Conservation (phyloP, 2,113 vertebrate genomes). For the Tinamus guttatus region DNA sequence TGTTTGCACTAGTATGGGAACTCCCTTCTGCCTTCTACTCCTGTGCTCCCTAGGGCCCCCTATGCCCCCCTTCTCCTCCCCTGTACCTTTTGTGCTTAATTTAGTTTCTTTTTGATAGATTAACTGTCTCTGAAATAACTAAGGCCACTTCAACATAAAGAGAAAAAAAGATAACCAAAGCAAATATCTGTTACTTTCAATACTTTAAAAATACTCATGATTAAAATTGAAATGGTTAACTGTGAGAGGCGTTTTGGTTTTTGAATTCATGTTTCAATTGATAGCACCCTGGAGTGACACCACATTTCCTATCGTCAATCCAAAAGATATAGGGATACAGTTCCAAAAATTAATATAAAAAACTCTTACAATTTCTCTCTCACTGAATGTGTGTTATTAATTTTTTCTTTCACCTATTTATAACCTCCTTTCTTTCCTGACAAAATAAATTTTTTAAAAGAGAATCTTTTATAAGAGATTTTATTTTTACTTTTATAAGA, state of each 20-base stretch:
- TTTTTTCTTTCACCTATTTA: background rate
- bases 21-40: background rate
- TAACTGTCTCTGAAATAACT: background rate
- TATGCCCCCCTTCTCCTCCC: no score
- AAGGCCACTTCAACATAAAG: background rate
- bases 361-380: background rate
- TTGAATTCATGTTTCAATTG: background rate
- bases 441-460: background rate
- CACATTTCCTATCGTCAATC: background rate
- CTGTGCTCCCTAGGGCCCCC: rapidly evolving
- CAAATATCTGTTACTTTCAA: background rate
- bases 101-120: background rate
- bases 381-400: background rate
- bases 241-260: background rate
- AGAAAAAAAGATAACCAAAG: background rate
- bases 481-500: no score
- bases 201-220: background rate
- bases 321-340: background rate
- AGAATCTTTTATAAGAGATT: no score
- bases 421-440: background rate
- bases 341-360: background rate
- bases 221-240: background rate
- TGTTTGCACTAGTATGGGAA: no score
- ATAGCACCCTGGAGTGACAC: background rate
- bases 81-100: background rate